A percentile compares a stretch with the other conserved stretches of the same genome.
Conservation (phyloP, 2,888 invertebrate species). For the Nephrocerus scutellatus region DNA sequence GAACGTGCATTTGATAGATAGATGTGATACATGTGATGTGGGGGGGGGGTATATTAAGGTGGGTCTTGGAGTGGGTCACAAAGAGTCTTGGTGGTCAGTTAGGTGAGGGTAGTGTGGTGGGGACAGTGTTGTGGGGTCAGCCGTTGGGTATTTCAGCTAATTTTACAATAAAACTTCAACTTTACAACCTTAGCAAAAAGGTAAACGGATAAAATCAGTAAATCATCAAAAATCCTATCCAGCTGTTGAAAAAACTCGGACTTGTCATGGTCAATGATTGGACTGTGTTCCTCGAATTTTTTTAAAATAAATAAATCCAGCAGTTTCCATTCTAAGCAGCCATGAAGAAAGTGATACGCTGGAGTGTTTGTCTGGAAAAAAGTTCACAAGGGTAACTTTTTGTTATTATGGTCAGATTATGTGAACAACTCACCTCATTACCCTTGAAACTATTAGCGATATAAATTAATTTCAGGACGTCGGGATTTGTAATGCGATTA, state of each 20-base stretch:
- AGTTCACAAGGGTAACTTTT: not conserved
- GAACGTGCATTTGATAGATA: too few species aligned
- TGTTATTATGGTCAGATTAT: too few species aligned
- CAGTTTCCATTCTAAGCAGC: conserved; percentile 43
- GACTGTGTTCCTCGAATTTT: conserved; percentile 19
- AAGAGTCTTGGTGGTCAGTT: too few species aligned
- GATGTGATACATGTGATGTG: too few species aligned
- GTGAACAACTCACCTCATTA: conserved; percentile 31
- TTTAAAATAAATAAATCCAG: conserved; percentile 37
- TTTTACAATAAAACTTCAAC: too few species aligned
- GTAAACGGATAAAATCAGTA: conserved; percentile 31
- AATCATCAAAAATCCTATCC: conserved; percentile 31
- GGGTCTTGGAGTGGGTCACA: too few species aligned
- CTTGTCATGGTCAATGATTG: not conserved
- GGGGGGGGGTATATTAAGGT: too few species aligned
- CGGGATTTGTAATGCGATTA: conserved; percentile 29
- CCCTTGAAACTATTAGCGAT: conserved; percentile 38
- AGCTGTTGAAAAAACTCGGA: conserved; percentile 25
- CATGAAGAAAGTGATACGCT: conserved; percentile 44
- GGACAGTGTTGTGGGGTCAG: too few species aligned
- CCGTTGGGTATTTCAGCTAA: too few species aligned
- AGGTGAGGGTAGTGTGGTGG: too few species aligned
- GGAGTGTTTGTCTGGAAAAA: conserved; percentile 28
- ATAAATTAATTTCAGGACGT: conserved; percentile 33
- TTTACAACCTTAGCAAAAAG: conserved; percentile 33